These are phyloP conservation scores for Carcharodon carcharias DNA, from an alignment of 2,797 vertebrate genomes.

Conservation along the genomic window DNA sequence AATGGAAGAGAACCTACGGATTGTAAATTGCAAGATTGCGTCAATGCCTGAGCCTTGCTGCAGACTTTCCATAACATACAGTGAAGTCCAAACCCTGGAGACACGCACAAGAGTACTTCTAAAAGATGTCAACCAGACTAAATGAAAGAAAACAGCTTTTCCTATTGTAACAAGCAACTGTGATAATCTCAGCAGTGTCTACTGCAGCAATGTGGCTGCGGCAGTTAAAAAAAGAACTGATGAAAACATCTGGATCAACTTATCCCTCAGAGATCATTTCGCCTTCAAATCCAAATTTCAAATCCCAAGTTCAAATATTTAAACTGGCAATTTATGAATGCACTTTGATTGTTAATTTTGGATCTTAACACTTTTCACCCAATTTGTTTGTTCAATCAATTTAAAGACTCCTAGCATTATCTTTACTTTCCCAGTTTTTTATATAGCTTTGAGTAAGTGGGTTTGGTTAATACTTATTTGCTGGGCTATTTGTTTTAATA, in stretches of 20 bases:
- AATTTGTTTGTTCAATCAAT: not conserved
- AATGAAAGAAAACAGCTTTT: not conserved
- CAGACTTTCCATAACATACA: not conserved
- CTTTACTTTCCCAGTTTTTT: not conserved
- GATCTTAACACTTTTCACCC: not conserved
- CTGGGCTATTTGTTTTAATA: not conserved
- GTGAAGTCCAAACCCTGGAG: not conserved
- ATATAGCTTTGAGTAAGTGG: not conserved
- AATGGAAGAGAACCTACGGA: not conserved
- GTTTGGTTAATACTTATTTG: not conserved
- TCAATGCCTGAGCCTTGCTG: not conserved
- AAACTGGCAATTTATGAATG: not conserved
- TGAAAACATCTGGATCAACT: not conserved
- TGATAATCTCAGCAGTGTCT: not conserved
- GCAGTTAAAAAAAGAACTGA: not conserved
- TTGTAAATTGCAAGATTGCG: not conserved
- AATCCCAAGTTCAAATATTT: too few relatives aligned
- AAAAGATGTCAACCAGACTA: not conserved
- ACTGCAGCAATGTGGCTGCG: too few relatives aligned
- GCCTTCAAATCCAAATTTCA: not conserved
- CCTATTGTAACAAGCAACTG: not conserved
- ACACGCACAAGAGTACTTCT: not conserved
- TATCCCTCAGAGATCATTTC: not conserved
- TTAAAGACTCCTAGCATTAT: not conserved
- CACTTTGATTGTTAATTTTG: not conserved